phyloP scores from a whole-genome alignment of 2,888 invertebrate genomes.

The Chromoteleia sp. region DNA sequence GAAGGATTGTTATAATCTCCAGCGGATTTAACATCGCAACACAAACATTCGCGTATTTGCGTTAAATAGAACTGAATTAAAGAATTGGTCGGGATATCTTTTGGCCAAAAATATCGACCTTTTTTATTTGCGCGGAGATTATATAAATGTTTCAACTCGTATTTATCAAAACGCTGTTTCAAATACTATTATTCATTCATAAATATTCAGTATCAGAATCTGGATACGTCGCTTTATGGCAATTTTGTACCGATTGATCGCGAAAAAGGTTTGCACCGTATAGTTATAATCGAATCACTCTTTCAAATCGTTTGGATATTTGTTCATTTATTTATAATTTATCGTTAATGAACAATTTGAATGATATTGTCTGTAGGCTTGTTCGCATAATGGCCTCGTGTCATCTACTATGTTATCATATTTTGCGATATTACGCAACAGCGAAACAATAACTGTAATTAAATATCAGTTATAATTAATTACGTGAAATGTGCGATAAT shows the following conservation, averaged over 20 bases:
- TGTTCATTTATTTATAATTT: constrained; percentile 53
- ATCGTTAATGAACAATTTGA: constrained; percentile 41
- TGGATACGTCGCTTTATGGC: constrained; percentile 25
- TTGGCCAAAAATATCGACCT: constrained; percentile 31
- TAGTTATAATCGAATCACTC: constrained; percentile 40
- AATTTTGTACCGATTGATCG: constrained; percentile 32
- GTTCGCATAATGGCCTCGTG: constrained; percentile 3
- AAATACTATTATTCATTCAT: constrained; percentile 52
- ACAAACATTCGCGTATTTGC: constrained; percentile 8
- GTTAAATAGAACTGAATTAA: constrained; percentile 32
- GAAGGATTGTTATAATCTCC: constrained; percentile 49
- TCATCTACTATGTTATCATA: not conserved
- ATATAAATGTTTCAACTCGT: constrained; percentile 25
- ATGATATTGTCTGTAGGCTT: constrained; percentile 11
- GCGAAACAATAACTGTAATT: not conserved
- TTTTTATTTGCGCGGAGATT: constrained; percentile 31
- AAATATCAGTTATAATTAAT: constrained; percentile 40
- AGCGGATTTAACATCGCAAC: constrained; percentile 10
- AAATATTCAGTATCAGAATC: constrained; percentile 42
- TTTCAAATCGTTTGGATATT: constrained; percentile 34
- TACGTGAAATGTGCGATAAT: constrained; percentile 14
- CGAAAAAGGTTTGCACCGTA: constrained; percentile 11
- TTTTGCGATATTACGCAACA: constrained; percentile 3
- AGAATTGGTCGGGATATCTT: constrained; percentile 30
- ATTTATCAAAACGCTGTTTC: constrained; percentile 31